Evolutionary conservation across 2,888 invertebrate genomes (phyloP), one percentile per base, ranked within the genome.

Genomic region (Acrobasis repandana): DNA sequence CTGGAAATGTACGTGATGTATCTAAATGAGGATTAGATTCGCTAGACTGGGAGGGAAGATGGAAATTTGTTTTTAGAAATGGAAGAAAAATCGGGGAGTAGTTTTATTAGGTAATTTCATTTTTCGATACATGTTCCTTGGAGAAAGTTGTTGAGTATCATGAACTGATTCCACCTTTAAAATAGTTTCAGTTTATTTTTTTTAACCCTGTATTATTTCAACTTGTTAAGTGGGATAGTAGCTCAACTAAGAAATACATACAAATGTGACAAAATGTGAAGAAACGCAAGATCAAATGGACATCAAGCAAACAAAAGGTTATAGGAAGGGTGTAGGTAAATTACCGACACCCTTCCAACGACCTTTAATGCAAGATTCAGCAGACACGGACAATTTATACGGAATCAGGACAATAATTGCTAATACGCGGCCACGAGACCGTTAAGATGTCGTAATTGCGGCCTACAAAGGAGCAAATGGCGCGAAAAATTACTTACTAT

Each of bases 401-500:
- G 65, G 71, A 74, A 76, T 74, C 66, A 69, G 63, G 62, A 61
- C 66, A 72, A 76, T 77, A 79, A 79, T 81, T 80, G 82, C 79
- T 78, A 82, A 78, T 79, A 78, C 73, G 67, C 72, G 72, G 79
- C 80, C 77, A 74, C 63, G 68, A 69, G 63, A 67, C 69, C 74
- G 72, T 76, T 67, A 71, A 66, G 69, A 61, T 70, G 60, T 57
- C 68, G 71, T 82, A 82, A 83, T 83, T 81, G 79, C 79, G 75
- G 67, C 66, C 70, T 80, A 83, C 79, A 80, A 76, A 60, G 62
- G 65, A 72, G 77, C 68, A 83, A 88, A 86, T 87, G 85, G 76
- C 59, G 80, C 80, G 86, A 86, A 86, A 86, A 87, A 86, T 86
- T 85, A 82, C 82, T 74, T 77, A 78, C 81, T 82, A 82, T 79